Conservation (phyloP, 1,140 invertebrate genomes). For the Zaprionus inermis region DNA sequence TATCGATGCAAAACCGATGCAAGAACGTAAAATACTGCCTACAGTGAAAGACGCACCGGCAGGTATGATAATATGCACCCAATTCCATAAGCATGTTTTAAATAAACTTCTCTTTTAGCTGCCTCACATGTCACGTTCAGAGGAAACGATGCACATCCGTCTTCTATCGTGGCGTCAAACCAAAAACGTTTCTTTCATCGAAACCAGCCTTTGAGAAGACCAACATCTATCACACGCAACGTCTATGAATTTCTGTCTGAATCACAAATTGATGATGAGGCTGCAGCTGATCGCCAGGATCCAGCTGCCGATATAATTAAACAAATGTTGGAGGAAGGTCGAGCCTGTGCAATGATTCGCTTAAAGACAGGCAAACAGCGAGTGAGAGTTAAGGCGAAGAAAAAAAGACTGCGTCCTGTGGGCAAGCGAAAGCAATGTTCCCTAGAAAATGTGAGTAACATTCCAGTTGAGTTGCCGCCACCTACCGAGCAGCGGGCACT, state of each 20-base stretch:
- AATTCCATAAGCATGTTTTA: neutral
- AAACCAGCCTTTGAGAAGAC: conserved; percentile 34
- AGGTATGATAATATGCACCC: neutral
- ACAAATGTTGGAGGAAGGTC: conserved; percentile 60
- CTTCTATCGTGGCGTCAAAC: neutral
- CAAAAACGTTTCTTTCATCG: conserved; percentile 58
- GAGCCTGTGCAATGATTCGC: conserved; percentile 52
- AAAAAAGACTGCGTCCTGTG: conserved; percentile 26
- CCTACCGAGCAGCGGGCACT: neutral
- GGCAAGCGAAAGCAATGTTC: conserved; percentile 52
- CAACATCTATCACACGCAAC: conserved; percentile 55
- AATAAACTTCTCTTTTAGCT: neutral
- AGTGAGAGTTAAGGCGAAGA: conserved; percentile 1
- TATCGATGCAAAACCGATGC: no score
- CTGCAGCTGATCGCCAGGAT: conserved; percentile 39
- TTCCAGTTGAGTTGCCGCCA: neutral
- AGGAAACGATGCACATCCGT: no score
- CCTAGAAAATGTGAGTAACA: neutral
- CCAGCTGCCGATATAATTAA: conserved; percentile 74
- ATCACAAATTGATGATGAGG: conserved; percentile 60
- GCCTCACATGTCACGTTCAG: neutral
- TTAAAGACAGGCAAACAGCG: conserved; percentile 42
- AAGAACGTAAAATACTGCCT: neutral
- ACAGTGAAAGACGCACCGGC: neutral
- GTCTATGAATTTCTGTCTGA: conserved; percentile 76